These are phyloP conservation scores for Macrochelys suwanniensis DNA, from an alignment of 2,797 vertebrate species.

Conservation along the genomic window DNA sequence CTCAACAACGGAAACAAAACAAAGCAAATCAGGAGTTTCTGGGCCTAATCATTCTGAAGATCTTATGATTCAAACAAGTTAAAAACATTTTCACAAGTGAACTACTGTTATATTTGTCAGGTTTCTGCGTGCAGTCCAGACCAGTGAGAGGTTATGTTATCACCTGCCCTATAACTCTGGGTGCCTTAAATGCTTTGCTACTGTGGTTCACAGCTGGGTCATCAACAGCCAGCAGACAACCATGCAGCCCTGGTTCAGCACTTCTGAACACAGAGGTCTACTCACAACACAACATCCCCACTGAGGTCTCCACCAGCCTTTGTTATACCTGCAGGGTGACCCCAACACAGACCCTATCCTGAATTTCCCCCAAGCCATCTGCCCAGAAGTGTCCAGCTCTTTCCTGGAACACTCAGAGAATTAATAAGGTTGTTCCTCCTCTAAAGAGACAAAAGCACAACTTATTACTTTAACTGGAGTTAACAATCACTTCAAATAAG, in stretches of 20 bases:
- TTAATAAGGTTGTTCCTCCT: neutral
- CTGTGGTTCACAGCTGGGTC: neutral
- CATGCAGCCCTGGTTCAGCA: neutral
- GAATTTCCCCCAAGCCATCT: neutral
- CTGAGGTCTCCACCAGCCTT: neutral
- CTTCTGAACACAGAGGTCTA: too few relatives aligned
- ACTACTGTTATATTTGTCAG: neutral
- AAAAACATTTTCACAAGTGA: neutral
- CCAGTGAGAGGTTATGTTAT: neutral
- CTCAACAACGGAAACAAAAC: too few relatives aligned
- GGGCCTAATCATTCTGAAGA: neutral
- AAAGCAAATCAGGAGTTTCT: neutral
- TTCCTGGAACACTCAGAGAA: neutral
- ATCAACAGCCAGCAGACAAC: neutral
- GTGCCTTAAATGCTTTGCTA: neutral
- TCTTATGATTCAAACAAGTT: neutral
- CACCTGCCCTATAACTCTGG: neutral
- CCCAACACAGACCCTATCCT: neutral
- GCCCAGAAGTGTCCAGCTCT: neutral
- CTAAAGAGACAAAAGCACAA: neutral
- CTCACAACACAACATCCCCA: neutral
- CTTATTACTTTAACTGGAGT: neutral
- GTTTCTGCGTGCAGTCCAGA: neutral
- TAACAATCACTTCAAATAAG: slow-evolving; percentile 50
- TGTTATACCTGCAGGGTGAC: neutral